Percentiles rank a stretch among this genome's conserved stretches.
Evolutionary conservation across 1,140 invertebrate genomes (phyloP).

Genomic region (Gryon sp.): DNA sequence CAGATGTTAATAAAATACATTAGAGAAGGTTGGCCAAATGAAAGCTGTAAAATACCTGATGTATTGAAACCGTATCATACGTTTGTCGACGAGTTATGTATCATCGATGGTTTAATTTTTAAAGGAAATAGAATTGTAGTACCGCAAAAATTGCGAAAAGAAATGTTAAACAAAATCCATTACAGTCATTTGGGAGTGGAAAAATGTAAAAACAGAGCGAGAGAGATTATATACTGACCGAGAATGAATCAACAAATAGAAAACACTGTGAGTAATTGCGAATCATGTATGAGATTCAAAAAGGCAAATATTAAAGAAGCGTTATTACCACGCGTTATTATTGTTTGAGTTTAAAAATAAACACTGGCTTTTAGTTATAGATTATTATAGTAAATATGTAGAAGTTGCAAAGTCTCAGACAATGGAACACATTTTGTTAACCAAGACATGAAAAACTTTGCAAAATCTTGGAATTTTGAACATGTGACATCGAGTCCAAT

Average conservation of each 20-base stretch:
- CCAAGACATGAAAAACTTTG: slow-evolving; percentile 25
- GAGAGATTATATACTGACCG: slow-evolving; percentile 68
- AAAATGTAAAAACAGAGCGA: slow-evolving; percentile 60
- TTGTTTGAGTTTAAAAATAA: slow-evolving; percentile 29
- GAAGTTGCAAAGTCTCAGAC: slow-evolving; percentile 37
- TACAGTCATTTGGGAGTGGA: slow-evolving; percentile 4
- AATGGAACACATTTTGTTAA: slow-evolving; percentile 42
- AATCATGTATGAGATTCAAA: slow-evolving; percentile 64
- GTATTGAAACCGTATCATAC: slow-evolving; percentile 57
- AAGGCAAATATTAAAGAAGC: slow-evolving; percentile 66
- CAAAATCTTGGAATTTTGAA: slow-evolving; percentile 36
- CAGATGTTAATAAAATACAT: slow-evolving; percentile 47
- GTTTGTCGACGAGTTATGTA: slow-evolving; percentile 50
- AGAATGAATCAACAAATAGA: slow-evolving; percentile 47
- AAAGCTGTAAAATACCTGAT: slow-evolving; percentile 38
- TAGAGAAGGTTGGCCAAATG: slow-evolving; percentile 33
- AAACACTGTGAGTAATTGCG: slow-evolving; percentile 10
- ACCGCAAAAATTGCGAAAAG: slow-evolving; percentile 60
- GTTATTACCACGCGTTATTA: slow-evolving; percentile 51
- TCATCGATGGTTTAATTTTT: slow-evolving; percentile 66
- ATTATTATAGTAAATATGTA: slow-evolving; percentile 48
- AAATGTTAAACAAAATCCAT: slow-evolving; percentile 62
- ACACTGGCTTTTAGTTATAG: slow-evolving; percentile 32
- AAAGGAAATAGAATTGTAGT: slow-evolving; percentile 68
- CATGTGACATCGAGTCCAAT: slow-evolving; percentile 33